Base-by-base conservation (phyloP, 2,797 vertebrate genomes). In the Yasuhikotakia modesta region DNA sequence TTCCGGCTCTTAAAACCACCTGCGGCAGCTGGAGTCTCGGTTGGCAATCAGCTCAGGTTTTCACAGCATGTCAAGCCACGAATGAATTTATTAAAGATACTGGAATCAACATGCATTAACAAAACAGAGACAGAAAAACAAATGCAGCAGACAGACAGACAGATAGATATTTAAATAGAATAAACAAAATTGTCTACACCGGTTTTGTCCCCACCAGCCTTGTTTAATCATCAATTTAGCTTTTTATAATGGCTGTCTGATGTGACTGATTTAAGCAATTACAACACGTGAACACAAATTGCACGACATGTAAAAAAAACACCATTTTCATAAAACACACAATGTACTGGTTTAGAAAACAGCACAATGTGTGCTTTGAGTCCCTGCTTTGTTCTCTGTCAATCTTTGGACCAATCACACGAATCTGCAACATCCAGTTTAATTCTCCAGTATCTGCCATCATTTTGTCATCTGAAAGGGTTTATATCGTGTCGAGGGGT, bases 401-500 rank as follows among this genome's bases (percentile, higher is more conserved):
- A 58, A n/a, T 76, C 50, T 76, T 68, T 46, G 5, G 57, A 68
- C 17, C 39, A 68, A 69, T 60, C 17, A 30, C n/a, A 45, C 5
- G 52, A 19, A n/a, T 30, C 27, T 58, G 35, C 39, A 76, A 67
- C 2, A 57, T 43, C 52, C 17, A 27, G 43, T 75, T 75, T 35
- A 66, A 19, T 1, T 21, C 45, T 50, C 24, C 10, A 30, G 10
- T 27, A 39, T 14, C 10, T 35, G 19, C 32, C 46, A 30, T 45
- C 68, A 76, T 76, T 16, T 14, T 27, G 27, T 39, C 24, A 66
- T 30, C 32, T 76, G 50, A 68, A 76, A 68, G 64, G 22, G 17
- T 35, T n/a, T 64, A 64, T 2, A 19, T 21, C 12, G 5, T 60
- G 14, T 24, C 27, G 30, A 7, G 14, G 16, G 24, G 13, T 7